Base-by-base conservation (phyloP, 2,888 invertebrate genomes). In the Abscondita cerata region DNA sequence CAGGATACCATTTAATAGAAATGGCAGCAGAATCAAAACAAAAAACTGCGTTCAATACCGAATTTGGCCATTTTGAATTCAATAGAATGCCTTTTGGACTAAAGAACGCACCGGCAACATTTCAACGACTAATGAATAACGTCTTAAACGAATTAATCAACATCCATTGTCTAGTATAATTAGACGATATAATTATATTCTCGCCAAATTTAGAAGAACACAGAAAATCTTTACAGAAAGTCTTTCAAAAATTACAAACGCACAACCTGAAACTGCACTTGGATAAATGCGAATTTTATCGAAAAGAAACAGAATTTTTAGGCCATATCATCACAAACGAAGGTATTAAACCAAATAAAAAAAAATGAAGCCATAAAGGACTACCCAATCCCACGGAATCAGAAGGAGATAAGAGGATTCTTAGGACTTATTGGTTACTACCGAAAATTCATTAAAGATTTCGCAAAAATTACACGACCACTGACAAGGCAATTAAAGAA, bases 51-150 rank as follows among this genome's bases (percentile, higher is more conserved):
- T 72, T 71, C 44, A 56, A 56, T 4, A 34, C 50, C 1, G 60
- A 58, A 9, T 33, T 55, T 36, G 66, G 67, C n/a, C 67, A 72
- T 48, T 67, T 59, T 9, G 63, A 71, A 48, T 72, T 25, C 6
- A 25, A 25, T 6, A 2, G 71, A 13, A 73, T 74, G 72, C 69
- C 69, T 1, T 72, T 73, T 46, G 72, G 69, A 1, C 31, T 69
- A 38, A 70, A 70, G 62, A 69, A 68, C 44, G 67, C 70, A 4
- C 71, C 70, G 0, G 52, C 60, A 4, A 73, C 69, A 0, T 72
- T 73, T 52, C 70, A 71, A 57, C 15, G 68, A 5, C 33, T 69
- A 0, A 73, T 70, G 70, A 65, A 70, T 34, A 31, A 54, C 50
- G 60, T 72, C 8, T 55, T 75, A 3, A 12, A 59, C 15, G 70